These are phyloP conservation scores for Eriocheir sinensis DNA, from an alignment of 1,140 invertebrate genomes.

Conservation along the genomic window DNA sequence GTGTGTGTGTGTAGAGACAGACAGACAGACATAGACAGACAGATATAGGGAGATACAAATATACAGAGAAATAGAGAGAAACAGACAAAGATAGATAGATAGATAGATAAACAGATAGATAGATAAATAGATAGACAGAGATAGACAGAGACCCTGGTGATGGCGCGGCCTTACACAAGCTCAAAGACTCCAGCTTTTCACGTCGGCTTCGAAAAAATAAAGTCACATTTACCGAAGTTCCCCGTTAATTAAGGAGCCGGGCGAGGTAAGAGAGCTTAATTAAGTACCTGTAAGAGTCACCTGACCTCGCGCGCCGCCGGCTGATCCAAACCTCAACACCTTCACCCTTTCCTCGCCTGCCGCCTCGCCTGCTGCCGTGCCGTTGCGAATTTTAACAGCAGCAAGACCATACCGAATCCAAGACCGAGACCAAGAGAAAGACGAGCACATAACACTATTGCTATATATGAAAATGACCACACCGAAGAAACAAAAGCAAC, in stretches of 20 bases:
- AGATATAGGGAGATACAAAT: neutral
- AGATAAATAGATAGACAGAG: neutral
- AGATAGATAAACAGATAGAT: neutral
- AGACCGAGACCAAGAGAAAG: too few relatives aligned
- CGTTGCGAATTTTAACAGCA: too few relatives aligned
- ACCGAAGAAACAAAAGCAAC: too few relatives aligned
- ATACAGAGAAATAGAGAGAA: neutral
- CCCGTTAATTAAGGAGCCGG: neutral
- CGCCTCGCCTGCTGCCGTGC: neutral
- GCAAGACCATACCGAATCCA: too few relatives aligned
- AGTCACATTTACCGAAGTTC: neutral
- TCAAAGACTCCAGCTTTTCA: too few relatives aligned
- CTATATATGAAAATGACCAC: too few relatives aligned
- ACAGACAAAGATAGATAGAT: neutral
- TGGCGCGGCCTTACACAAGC: too few relatives aligned
- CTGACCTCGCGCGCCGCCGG: neutral
- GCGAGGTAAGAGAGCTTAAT: neutral
- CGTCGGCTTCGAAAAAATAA: too few relatives aligned
- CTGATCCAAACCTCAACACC: neutral
- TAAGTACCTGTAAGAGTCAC: neutral
- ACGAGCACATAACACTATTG: too few relatives aligned
- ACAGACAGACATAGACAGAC: neutral
- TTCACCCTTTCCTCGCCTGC: neutral
- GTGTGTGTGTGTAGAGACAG: too few relatives aligned
- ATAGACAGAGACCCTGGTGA: neutral